Base-by-base conservation (phyloP, 2,113 vertebrate species). In the Marmota flaviventris region DNA sequence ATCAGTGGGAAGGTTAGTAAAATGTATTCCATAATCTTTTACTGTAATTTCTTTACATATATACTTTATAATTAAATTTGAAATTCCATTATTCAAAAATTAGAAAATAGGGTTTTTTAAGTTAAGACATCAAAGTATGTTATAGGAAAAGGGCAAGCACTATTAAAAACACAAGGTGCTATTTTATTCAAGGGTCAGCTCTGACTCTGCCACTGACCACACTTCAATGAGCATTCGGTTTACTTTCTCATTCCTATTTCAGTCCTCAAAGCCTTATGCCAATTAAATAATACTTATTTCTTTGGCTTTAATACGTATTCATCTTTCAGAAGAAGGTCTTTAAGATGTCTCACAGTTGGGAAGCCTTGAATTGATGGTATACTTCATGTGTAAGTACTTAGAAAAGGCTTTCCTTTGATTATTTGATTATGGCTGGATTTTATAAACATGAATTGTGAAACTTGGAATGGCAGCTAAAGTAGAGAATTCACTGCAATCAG, bases 401-500 rank as follows among this genome's bases (percentile, higher is more conserved):
- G 56, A 95, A 91, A 83, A 34, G 70, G 5, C 14, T 95, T 95
- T 90, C 94, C 37, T 85, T 73, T 63, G 72, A 89, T 93, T 78
- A 77, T 94, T 94, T 87, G 58, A 82, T 89, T 81, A 95, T 61
- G 45, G 7, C 34, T 75, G 29, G 8, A 13, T 90, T 92, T 90
- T 42, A 24, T 85, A 95, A 93, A 61, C 70, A 92, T 75, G 25
- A 89, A 85, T n/a, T 58, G 37, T 95, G 85, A 85, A 90, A 94
- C 48, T 79, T 67, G n/a, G 84, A 91, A 48, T 92, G 45, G 48
- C 82, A 94, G 65, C 90, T 92, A 32, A 58, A 51, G 13, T 51
- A 53, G 53, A 95, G 72, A 89, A 78, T 93, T 91, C 75, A 87
- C 42, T 67, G 37, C 69, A 88, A 84, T 94, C 75, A 95, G 77